Percentiles rank a stretch among this genome's conserved stretches.
Conservation (phyloP, 1,140 invertebrate genomes). For the Latrodectus geometricus region DNA sequence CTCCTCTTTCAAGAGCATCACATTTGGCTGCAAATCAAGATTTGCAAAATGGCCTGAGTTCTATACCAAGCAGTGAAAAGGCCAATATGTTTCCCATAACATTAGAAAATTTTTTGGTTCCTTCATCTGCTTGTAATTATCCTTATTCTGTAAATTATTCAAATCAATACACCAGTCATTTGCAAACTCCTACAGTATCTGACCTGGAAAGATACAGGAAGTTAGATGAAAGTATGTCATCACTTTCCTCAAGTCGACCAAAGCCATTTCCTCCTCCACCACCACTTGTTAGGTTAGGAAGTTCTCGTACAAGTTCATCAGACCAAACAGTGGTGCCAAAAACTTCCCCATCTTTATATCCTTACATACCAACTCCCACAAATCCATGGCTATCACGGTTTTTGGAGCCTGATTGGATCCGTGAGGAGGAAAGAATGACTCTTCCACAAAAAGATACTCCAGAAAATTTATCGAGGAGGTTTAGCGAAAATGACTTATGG, state of each 20-base stretch:
- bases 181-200: conserved; percentile 29
- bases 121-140: conserved; percentile 47
- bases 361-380: conserved; percentile 43
- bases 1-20: conserved; percentile 2
- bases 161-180: conserved; percentile 53
- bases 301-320: neutral
- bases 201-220: conserved; percentile 43
- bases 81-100: conserved; percentile 28
- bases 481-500: conserved; percentile 42
- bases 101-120: conserved; percentile 40
- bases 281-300: conserved; percentile 50
- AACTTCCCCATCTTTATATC: conserved; percentile 41
- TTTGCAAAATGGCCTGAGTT: neutral
- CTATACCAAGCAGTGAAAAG: conserved; percentile 30
- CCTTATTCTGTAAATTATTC: conserved; percentile 48
- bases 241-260: conserved; percentile 13
- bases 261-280: conserved; percentile 56
- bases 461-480: conserved; percentile 37
- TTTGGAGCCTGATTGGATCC: conserved; percentile 43
- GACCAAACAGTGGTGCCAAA: conserved; percentile 45
- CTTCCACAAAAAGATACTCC: conserved; percentile 22
- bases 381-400: conserved; percentile 44
- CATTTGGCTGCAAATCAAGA: conserved; percentile 24
- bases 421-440: conserved; percentile 13
- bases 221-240: conserved; percentile 20